Base-by-base conservation (phyloP, 1,140 invertebrate genomes). In the Ptiloglossa arizonensis region DNA sequence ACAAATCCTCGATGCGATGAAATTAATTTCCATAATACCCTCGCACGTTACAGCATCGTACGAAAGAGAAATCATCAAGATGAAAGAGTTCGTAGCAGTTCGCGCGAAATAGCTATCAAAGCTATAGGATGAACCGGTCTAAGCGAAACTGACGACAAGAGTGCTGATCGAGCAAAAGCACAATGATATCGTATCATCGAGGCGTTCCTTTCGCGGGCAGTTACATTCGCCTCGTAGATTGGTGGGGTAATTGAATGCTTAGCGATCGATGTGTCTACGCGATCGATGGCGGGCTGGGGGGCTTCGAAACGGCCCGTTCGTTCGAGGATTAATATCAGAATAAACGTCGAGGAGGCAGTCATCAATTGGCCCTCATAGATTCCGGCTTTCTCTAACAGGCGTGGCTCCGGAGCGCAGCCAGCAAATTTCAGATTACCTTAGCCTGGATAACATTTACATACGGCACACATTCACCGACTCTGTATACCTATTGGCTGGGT, bases 381-480 rank as follows among this genome's bases (percentile, higher is more conserved):
- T 66, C n/a, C n/a, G 35, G 62, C 50, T 56, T 70, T 35, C 70
- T 75, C 17, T 24, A 24, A 52, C 80, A 70, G 57, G 59, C 62
- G 46, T 75, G 72, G 62, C 41, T 24, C 19, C 52, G 35, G 38
- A 75, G 72, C 72, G 29, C 15, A 68, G 63, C 72, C 52, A 86
- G 87, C 86, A 88, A 90, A 91, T 90, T 91, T 87, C 82, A 86
- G 88, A 91, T 91, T 90, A 90, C 88, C 81, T 77, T 86, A 80
- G 83, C 76, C 84, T 73, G 78, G 85, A 89, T 89, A 90, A 90
- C 89, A 90, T 91, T 91, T 91, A 89, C 90, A 90, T 90, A 89
- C 67, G 50, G 54, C 73, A 54, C 82, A 71, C 73, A 76, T 78
- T 82, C 79, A 70, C 82, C 80, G 83, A n/a, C 87, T 88, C 75